Conservation (phyloP, 2,113 vertebrate genomes). For the Gila orcuttii region DNA sequence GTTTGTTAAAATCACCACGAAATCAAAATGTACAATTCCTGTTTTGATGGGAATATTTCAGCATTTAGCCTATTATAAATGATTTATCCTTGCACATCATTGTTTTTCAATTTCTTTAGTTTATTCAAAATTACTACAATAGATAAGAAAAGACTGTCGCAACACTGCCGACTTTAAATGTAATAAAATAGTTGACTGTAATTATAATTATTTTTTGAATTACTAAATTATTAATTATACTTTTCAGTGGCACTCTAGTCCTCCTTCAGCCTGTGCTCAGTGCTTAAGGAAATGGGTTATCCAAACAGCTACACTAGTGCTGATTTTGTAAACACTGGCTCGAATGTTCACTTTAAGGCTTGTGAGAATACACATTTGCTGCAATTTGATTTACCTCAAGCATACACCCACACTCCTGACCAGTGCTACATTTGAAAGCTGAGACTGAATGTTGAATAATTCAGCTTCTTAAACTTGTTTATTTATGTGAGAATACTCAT, state of each 20-base stretch:
- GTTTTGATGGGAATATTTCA: too few relatives aligned
- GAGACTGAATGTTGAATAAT: constrained; percentile 6
- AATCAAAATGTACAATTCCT: too few relatives aligned
- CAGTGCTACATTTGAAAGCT: background rate
- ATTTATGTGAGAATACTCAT: constrained; percentile 5
- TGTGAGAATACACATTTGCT: constrained; percentile 16
- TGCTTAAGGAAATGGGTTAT: background rate
- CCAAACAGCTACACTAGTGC: background rate
- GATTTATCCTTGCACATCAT: too few relatives aligned
- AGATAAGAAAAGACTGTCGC: too few relatives aligned
- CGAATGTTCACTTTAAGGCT: background rate
- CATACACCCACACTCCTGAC: background rate
- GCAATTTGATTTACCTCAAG: constrained; percentile 24
- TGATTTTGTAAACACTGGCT: constrained; percentile 1
- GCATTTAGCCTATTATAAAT: too few relatives aligned
- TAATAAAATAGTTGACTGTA: too few relatives aligned
- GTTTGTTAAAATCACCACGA: too few relatives aligned
- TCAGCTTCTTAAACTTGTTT: constrained; percentile 1
- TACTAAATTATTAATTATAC: background rate
- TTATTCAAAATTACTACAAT: too few relatives aligned
- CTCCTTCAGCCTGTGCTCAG: background rate
- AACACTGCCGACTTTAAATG: too few relatives aligned
- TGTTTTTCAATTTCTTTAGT: too few relatives aligned
- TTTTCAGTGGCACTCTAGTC: background rate
- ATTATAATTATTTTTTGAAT: too few relatives aligned